A percentile compares a stretch with the other conserved stretches of the same genome.
These are phyloP conservation scores for Drosophila albomicans DNA, from an alignment of 1,140 invertebrate species.

Conservation along the genomic window DNA sequence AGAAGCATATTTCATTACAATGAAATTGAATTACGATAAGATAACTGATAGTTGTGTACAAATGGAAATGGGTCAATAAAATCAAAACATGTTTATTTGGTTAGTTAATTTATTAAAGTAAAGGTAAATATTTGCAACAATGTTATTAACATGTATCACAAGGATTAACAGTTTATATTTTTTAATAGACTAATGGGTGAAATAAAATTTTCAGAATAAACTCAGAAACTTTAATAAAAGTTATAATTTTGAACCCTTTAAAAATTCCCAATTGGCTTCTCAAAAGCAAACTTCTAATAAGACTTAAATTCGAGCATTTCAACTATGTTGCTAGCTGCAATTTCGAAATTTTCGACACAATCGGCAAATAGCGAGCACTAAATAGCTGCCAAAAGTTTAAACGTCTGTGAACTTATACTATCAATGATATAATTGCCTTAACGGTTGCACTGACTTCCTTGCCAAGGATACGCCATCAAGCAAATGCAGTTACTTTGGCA, in stretches of 20 bases:
- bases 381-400: conserved; percentile 10
- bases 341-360: neutral
- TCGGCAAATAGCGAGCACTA: neutral
- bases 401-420: conserved; percentile 20
- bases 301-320: no score
- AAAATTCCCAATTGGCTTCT: no score
- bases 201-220: no score
- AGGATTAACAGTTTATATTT: no score
- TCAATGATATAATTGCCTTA: conserved; percentile 58
- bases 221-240: no score
- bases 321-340: neutral
- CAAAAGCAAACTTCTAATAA: no score
- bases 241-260: no score
- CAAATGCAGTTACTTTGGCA: conserved; percentile 58
- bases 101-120: no score
- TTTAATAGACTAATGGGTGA: no score
- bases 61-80: neutral
- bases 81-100: no score
- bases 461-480: conserved; percentile 35
- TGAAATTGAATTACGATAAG: conserved; percentile 7
- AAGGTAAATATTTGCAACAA: no score
- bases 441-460: conserved; percentile 29
- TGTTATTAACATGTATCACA: no score
- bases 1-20: conserved; percentile 33
- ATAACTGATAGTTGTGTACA: neutral